Base-by-base conservation (phyloP, 2,888 invertebrate genomes). In the Ommatoiulus sabulosus region DNA sequence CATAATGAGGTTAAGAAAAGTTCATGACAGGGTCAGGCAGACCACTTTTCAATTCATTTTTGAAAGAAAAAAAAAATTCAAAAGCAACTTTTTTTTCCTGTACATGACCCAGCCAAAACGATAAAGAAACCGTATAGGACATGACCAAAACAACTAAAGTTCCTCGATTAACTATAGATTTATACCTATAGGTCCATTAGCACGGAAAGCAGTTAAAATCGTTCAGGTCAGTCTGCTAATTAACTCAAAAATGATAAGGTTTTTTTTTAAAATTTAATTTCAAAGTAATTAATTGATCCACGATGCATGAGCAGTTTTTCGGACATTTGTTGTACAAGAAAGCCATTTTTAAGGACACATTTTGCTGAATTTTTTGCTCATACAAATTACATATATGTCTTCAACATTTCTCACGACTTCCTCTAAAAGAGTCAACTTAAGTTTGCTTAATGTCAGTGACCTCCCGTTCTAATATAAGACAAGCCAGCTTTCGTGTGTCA, bases 1-100 rank as follows among this genome's bases (percentile, higher is more conserved):
- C 24, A 72, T 72, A 72, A 72, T 72, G 72, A 72, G 72, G 72
- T 72, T 72, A 72, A 24, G 72, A 72, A 72, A 72, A 72, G 72
- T 72, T 72, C 72, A 72, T 72, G 72, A 72, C n/a, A 72, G 72
- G 72, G 72, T 72, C 72, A 72, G 7, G 72, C 72, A 72, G 72
- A 72, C 72, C 72, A 72, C 72, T 72, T 72, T 72, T 72, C 72
- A 72, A 72, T 24, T 72, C 72, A 72, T 72, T 72, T 72, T 72
- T 72, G 24, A 72, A 72, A 72, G 72, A 8, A 20, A 8, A 24
- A 72, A 72, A 72, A 72, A 72, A 72, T 8, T 24, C 8, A 0
- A 52, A 52, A 52, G 17, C 52, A 52, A 20, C 24, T 72, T 24
- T n/a, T 8, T 72, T 72, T 72, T 72, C 5, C 24, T 72, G 24